A percentile compares a stretch with the other conserved stretches of the same genome.
phyloP scores from a whole-genome alignment of 2,797 vertebrate species.

The Arctocebus calabarensis region DNA sequence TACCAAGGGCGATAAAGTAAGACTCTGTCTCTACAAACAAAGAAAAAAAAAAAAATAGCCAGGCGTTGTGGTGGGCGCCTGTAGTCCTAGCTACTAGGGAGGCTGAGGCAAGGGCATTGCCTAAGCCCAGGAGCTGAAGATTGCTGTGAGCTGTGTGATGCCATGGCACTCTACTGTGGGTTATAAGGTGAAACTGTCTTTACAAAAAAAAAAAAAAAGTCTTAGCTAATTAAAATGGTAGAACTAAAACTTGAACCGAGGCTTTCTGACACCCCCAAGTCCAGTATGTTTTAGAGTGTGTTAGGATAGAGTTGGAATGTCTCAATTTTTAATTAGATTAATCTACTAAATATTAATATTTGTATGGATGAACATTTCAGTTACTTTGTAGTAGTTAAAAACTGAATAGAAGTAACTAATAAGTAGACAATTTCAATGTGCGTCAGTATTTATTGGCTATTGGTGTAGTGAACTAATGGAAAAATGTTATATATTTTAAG shows the following conservation, averaged over 20 bases:
- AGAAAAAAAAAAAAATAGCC: no score
- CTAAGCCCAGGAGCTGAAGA: no score
- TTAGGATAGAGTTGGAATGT: not conserved
- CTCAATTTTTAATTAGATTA: slow-evolving; percentile 22
- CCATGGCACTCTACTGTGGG: no score
- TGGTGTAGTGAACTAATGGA: slow-evolving; percentile 14
- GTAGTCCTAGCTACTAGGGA: no score
- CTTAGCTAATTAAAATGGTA: not conserved
- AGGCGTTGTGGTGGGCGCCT: no score
- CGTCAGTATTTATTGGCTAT: not conserved
- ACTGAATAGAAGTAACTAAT: not conserved
- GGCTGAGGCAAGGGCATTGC: no score
- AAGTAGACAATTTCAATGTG: not conserved
- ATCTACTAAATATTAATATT: not conserved
- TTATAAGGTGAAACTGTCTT: no score
- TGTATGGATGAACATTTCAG: not conserved
- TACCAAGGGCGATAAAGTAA: no score
- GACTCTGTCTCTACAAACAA: no score
- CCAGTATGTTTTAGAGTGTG: not conserved
- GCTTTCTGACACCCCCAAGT: not conserved
- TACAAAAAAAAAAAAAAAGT: not conserved
- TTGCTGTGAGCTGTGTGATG: no score
- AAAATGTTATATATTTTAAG: not conserved
- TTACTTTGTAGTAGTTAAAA: not conserved
- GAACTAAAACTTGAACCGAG: not conserved